phyloP scores from a whole-genome alignment of 2,888 invertebrate genomes.

The Macrostomum cliftonense region DNA sequence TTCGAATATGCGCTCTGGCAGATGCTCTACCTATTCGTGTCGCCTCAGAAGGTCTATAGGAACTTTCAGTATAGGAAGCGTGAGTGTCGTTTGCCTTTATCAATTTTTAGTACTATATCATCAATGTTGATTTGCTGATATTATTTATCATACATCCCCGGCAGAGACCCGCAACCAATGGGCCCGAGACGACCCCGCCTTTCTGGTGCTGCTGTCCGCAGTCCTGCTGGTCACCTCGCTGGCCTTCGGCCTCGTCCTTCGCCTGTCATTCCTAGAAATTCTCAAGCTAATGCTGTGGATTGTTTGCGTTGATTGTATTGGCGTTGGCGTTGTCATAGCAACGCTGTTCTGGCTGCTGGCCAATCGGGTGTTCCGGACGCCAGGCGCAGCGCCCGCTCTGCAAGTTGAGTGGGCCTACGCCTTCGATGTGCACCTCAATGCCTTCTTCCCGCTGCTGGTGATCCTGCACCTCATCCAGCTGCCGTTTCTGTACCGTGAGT shows the following conservation, averaged over 20 bases:
- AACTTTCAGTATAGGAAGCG: constrained; percentile 94
- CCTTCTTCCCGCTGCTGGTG: constrained; percentile 85
- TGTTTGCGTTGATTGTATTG: constrained; percentile 79
- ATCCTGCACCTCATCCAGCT: constrained; percentile 78
- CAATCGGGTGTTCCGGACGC: constrained; percentile 56
- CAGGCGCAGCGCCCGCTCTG: constrained; percentile 40
- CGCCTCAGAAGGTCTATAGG: constrained; percentile 77
- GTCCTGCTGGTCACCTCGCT: constrained; percentile 53
- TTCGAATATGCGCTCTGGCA: constrained; percentile 99
- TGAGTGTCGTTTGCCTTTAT: constrained; percentile 42
- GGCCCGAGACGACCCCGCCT: constrained; percentile 95
- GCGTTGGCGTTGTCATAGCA: constrained; percentile 63
- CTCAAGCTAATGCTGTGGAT: constrained; percentile 70
- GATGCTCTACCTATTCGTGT: constrained; percentile 77
- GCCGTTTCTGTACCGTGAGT: constrained; percentile 45
- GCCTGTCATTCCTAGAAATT: constrained; percentile 45
- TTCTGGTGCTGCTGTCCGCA: constrained; percentile 58
- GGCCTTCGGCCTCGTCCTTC: constrained; percentile 58
- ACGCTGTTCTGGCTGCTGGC: constrained; percentile 68
- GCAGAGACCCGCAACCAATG: constrained; percentile 91
- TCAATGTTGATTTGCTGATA: no score
- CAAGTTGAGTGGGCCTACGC: constrained; percentile 92
- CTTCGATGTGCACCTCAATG: constrained; percentile 94
- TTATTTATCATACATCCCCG: no score
- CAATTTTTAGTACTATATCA: no score